Base-by-base conservation (phyloP, 1,140 invertebrate genomes). In the Brachionus manjavacas region DNA sequence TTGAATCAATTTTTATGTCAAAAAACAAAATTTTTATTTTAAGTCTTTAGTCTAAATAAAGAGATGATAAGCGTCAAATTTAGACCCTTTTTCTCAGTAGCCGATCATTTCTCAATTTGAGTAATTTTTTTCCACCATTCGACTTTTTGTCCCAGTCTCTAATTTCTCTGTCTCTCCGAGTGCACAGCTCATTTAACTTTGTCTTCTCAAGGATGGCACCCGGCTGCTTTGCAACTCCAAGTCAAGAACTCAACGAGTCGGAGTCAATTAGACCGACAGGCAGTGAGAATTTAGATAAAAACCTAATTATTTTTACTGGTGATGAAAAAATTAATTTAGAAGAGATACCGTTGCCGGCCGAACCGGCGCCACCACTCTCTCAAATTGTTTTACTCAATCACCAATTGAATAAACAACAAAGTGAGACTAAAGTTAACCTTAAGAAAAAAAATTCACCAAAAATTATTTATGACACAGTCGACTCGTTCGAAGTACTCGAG, bases 401-500 rank as follows among this genome's bases (percentile, higher is more conserved):
- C 14, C 7, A 72, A 16, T 72, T 72, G 31, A 20, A 76, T 28
- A 76, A 49, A 52, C n/a, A 49, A 2, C 35, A 76, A 49, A 76
- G 72, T 76, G 43, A 76, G 43, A 49, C 41, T 49, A 76, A 76
- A 25, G 43, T 49, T 76, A 46, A 76, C 49, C 28, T 49, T 4
- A 49, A 28, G 23, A 76, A 76, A 76, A 76, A 49, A 49, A n/a
- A 49, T 25, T 76, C 72, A 76, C 20, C 43, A 28, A 76, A 46
- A 49, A 49, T 76, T 76, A 43, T 49, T 49, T 76, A 25, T 49
- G 72, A 76, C 25, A 76, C 72, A 76, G 72, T 81, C 41, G 79
- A 81, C 25, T 81, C 79, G 20, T 81, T 81, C 31, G 79, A 81
- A 39, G 60, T 81, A 25, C 79, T 81, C 79, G 79, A 81, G 35